phyloP scores from a whole-genome alignment of 2,113 vertebrate species.

The Hyaena hyaena region DNA sequence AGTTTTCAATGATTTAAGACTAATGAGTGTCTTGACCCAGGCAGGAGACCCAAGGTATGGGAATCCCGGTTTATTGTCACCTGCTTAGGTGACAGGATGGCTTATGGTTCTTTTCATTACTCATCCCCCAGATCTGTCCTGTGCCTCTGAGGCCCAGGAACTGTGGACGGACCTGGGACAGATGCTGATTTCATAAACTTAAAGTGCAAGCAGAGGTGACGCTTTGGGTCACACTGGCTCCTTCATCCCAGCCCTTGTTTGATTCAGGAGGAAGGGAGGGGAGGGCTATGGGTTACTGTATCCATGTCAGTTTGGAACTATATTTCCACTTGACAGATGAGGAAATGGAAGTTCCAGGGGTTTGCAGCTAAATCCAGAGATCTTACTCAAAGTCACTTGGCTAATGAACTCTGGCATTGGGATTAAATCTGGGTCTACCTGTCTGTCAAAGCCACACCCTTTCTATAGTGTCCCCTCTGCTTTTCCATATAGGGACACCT shows the following conservation, averaged over 20 bases:
- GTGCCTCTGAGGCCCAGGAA: not conserved
- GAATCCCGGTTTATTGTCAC: not conserved
- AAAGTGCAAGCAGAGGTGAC: not conserved
- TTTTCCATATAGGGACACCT: not conserved
- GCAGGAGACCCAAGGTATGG: not conserved
- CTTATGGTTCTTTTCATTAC: not conserved
- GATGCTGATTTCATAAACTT: not conserved
- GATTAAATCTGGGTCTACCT: not conserved
- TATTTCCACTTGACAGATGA: not conserved
- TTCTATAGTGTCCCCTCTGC: not conserved
- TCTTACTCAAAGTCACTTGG: not conserved
- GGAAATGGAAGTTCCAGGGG: not conserved
- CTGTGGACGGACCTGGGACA: not conserved
- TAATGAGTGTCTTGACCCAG: not conserved
- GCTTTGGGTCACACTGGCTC: fast-evolving
- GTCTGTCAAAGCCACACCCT: not conserved
- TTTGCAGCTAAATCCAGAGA: not conserved
- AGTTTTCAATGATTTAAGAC: not conserved
- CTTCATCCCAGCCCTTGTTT: not conserved
- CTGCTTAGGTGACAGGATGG: not conserved
- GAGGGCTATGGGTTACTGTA: not conserved
- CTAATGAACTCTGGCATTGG: not conserved
- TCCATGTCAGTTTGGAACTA: not conserved
- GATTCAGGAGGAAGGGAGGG: not conserved
- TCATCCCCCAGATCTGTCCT: not conserved